These are phyloP conservation scores for Elachura formosa DNA, from an alignment of 2,113 vertebrate species.

Conservation along the genomic window DNA sequence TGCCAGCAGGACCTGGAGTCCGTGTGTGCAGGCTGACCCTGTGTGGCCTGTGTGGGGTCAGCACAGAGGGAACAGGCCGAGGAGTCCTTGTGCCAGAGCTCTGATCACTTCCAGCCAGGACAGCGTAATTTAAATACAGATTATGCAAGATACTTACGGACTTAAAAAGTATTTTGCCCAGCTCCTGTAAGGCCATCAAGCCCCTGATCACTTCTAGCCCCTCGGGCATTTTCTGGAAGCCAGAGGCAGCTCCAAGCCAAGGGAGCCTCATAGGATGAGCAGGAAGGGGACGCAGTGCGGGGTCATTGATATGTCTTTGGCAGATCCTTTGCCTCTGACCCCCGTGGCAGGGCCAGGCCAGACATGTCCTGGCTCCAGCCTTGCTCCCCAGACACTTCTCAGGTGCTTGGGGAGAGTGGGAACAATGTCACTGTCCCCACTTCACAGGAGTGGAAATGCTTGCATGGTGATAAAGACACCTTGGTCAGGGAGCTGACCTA, in stretches of 20 bases:
- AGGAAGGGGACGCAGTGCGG: rapidly evolving
- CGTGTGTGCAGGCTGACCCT: background rate
- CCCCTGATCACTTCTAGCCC: background rate
- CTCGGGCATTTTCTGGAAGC: background rate
- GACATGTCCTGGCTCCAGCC: background rate
- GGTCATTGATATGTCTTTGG: rapidly evolving
- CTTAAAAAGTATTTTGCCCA: background rate
- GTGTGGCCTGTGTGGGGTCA: background rate
- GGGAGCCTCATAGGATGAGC: rapidly evolving
- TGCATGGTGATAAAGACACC: background rate
- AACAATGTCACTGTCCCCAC: background rate
- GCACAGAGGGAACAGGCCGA: background rate
- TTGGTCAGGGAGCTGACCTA: background rate
- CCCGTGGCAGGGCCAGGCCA: background rate
- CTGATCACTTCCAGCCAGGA: background rate
- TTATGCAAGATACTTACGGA: background rate
- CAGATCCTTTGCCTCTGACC: background rate
- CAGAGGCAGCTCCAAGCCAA: background rate
- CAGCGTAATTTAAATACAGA: background rate
- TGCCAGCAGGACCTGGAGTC: background rate
- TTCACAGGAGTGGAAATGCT: rapidly evolving
- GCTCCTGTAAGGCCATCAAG: background rate
- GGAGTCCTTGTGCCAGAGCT: background rate
- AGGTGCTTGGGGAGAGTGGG: background rate
- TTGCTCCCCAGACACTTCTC: rapidly evolving